Evolutionary conservation across 1,140 invertebrate genomes (phyloP), one percentile per base, ranked within the genome.

Genomic region (Anadara kagoshimensis): DNA sequence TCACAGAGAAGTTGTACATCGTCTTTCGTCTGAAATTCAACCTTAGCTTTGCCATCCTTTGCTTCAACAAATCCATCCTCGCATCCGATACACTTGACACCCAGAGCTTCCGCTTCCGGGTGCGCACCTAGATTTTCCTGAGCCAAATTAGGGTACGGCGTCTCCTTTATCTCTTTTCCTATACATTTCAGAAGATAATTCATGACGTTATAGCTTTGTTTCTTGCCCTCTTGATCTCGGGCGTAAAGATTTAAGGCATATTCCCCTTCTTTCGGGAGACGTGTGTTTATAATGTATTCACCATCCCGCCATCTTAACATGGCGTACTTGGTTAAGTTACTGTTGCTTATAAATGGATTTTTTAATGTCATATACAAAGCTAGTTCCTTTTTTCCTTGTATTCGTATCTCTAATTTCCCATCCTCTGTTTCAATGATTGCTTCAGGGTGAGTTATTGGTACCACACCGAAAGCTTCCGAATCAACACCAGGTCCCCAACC

Each of bases 101-200:
- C 63, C 12, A 75, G 41, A 22, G 45, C 45, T 18, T 75, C 54
- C 0, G 29, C 44, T 24, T 41, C 43, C 5, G 61, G 67, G 49
- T 75, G 53, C 11, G 67, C 66, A 20, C 73, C 73, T 12, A 75
- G 56, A 16, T 56, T 58, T 18, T 59, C 66, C 43, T 69, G 67
- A 29, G 61, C 47, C 12, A 75, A 58, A 45, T 63, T 47, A 5
- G 73, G 73, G 24, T 69, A 56, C 14, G 58, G 43, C 0, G 41
- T 36, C 0, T 57, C 62, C 11, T 69, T 51, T n/a, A 57, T 22
- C 22, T 59, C 45, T 24, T 59, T 62, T 43, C 67, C 66, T n/a
- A 62, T 64, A 26, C 66, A 69, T n/a, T 67, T 68, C 20, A 75
- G 69, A n/a, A 75, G 51, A 67, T 75, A 75, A 29, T 75, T 75